A percentile compares a stretch with the other conserved stretches of the same genome.
Conservation (phyloP, 1,140 invertebrate species). For the Vanessa tameamea region DNA sequence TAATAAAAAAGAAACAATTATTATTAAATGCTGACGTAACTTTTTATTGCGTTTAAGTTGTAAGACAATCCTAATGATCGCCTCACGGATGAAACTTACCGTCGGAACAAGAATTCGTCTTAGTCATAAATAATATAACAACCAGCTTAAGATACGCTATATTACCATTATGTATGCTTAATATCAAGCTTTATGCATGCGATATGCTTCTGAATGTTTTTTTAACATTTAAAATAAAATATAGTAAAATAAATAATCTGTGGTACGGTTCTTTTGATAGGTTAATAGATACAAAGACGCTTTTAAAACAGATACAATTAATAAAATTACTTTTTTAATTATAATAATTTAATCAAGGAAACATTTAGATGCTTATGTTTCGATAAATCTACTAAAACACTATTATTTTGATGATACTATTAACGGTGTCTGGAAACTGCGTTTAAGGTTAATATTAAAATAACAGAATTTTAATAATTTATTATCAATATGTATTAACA, state of each 20-base stretch:
- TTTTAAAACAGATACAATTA: no score
- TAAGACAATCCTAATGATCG: conserved; percentile 36
- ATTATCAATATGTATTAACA: no score
- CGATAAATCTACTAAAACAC: no score
- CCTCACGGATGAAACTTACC: conserved; percentile 39
- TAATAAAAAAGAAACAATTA: conserved; percentile 17
- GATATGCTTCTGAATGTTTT: conserved; percentile 10
- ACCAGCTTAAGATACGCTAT: conserved; percentile 13
- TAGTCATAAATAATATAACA: conserved; percentile 38
- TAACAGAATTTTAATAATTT: no score
- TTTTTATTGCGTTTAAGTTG: conserved; percentile 30
- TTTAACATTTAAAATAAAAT: not conserved
- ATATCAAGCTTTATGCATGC: not conserved
- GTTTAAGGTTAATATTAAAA: no score
- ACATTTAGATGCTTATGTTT: no score
- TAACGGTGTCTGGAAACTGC: no score
- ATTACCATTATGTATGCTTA: conserved; percentile 8
- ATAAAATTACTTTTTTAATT: no score
- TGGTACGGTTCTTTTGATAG: not conserved
- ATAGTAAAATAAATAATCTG: not conserved
- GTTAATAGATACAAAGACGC: not conserved
- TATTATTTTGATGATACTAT: no score
- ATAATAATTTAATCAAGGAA: not conserved
- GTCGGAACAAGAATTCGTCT: conserved; percentile 36
- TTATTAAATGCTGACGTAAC: conserved; percentile 27